Base-by-base conservation (phyloP, 2,888 invertebrate genomes). In the Rhabditophanes sp. region DNA sequence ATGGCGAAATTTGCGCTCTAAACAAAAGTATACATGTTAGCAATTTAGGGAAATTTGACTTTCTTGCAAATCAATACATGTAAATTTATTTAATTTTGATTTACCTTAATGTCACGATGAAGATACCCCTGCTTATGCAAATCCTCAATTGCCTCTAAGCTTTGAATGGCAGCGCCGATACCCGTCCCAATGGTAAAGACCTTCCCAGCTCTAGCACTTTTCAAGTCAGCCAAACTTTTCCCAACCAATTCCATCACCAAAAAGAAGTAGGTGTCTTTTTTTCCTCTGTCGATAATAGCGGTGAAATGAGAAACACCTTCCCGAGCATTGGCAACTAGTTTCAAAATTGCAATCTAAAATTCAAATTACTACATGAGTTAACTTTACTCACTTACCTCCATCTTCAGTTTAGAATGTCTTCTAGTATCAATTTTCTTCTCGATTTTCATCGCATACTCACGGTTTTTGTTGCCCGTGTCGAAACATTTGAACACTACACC, bases 201-300 rank as follows among this genome's bases (percentile, higher is more conserved):
- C 36, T 44, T 8, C 16, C 24, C 4, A 8, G 12, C 16, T 4
- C 26, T 18, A 11, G 20, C 42, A 39, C 37, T 40, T 41, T 2
- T 28, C 36, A 6, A 41, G 25, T 26, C 47, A 30, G 14, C 37
- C 33, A 18, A 7, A 18, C 35, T 35, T 22, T 43, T 44, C 8
- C 53, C 54, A 17, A 55, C 50, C 17, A 56, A 37, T n/a, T 52
- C 33, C 53, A 56, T 56, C 6, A 56, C 52, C 6, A 56, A 34
- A 29, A 53, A 56, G 35, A 39, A 52, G 41, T 37, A 51, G 8
- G 24, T 31, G 8, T 50, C 49, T 15, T 46, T 46, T 30, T 52
- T 49, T 11, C 55, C 54, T 7, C 51, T 37, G 36, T 56, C 56
- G 7, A 45, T 27, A 29, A 56, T 50, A 6, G 33, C n/a, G 0